phyloP scores from a whole-genome alignment of 2,888 invertebrate species.

The Coleophora deauratella region DNA sequence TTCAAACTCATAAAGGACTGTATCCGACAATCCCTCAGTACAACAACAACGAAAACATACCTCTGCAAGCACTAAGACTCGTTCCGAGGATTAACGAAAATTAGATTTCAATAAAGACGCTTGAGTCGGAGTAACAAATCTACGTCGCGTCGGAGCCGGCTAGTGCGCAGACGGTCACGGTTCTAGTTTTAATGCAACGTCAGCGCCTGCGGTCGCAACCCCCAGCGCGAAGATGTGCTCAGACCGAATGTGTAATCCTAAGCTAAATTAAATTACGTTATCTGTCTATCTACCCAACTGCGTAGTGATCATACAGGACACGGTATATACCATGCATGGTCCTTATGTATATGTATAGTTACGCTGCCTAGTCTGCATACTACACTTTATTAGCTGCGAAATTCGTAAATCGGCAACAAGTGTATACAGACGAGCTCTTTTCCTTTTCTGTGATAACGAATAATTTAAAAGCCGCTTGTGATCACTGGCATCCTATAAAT shows the following conservation, averaged over 20 bases:
- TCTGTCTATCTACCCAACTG: too few relatives aligned
- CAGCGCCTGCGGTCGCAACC: conserved; percentile 28
- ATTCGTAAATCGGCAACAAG: too few relatives aligned
- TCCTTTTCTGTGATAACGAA: too few relatives aligned
- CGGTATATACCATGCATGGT: too few relatives aligned
- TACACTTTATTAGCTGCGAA: too few relatives aligned
- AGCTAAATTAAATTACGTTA: conserved; percentile 20
- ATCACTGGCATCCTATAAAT: too few relatives aligned
- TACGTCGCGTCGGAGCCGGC: conserved; percentile 53
- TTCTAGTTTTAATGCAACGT: conserved; percentile 56
- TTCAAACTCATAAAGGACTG: neutral
- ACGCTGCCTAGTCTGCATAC: too few relatives aligned
- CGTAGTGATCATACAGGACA: too few relatives aligned
- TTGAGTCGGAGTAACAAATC: conserved; percentile 57
- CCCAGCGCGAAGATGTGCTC: conserved; percentile 14
- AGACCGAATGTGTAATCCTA: conserved; percentile 20
- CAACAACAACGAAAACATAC: conserved; percentile 44
- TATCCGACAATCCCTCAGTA: too few relatives aligned
- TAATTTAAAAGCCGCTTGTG: too few relatives aligned
- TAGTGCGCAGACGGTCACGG: conserved; percentile 59
- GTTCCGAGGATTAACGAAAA: conserved; percentile 66
- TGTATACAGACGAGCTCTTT: too few relatives aligned
- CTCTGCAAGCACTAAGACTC: conserved; percentile 35
- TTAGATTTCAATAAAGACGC: conserved; percentile 71
- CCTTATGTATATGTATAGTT: too few relatives aligned